A percentile compares a stretch with the other conserved stretches of the same genome.
phyloP scores from a whole-genome alignment of 1,140 invertebrate genomes.

The Neotoxoptera formosana region DNA sequence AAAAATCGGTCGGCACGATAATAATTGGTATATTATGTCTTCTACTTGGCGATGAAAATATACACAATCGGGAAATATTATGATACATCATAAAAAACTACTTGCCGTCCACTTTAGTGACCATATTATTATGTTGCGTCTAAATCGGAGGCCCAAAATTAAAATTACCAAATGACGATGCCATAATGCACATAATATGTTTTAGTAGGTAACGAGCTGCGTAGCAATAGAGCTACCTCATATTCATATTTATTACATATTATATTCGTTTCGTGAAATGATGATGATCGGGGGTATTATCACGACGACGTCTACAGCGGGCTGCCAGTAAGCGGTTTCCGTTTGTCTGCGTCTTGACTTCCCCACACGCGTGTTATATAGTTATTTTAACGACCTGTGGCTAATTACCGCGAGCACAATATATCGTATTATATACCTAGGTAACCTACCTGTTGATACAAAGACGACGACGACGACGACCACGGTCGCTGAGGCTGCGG shows the following conservation, averaged over 20 bases:
- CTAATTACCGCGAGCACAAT: conserved; percentile 12
- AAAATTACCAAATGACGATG: background rate
- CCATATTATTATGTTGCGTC: background rate
- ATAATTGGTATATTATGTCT: background rate
- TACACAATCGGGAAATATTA: background rate
- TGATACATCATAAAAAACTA: background rate
- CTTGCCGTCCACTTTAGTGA: background rate
- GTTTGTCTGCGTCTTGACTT: background rate
- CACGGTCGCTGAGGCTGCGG: background rate
- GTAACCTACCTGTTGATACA: background rate
- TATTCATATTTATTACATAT: background rate
- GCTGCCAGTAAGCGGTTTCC: background rate
- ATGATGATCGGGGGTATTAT: background rate
- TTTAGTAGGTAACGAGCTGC: background rate
- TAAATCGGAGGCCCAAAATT: background rate
- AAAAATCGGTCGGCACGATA: background rate
- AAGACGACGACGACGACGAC: background rate
- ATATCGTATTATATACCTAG: too few relatives aligned
- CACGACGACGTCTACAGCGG: background rate
- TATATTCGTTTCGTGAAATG: background rate
- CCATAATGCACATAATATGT: background rate
- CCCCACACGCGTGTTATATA: background rate
- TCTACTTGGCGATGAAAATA: too few relatives aligned
- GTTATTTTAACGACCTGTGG: conserved; percentile 5
- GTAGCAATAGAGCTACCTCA: background rate